Base-by-base conservation (phyloP, 2,888 invertebrate species). In the Ophioninae sp. region DNA sequence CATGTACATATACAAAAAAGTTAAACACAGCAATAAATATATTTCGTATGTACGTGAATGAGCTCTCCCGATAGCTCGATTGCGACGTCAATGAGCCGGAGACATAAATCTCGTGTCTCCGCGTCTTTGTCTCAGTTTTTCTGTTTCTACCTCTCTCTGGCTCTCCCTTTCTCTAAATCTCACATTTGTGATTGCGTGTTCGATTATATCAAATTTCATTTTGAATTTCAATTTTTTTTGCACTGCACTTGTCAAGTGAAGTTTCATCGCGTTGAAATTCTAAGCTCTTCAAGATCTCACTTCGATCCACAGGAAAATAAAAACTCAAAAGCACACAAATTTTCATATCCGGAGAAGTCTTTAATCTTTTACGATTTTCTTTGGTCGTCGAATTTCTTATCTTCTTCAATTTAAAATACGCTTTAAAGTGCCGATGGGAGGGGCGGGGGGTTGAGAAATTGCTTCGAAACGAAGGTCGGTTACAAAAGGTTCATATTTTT, bases 11-110 rank as follows among this genome's bases (percentile, higher is more conserved):
- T 73, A 13, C 37, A 50, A 20, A 20, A 69, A 23, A 69, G 23
- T 37, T 65, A 57, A 65, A 17, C 20, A 23, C 41, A 20, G 73
- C 76, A 78, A 81, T 81, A 81, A 84, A 79, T 81, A 75, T 70
- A 81, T 84, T 81, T 74, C 62, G 74, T 77, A 59, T 20, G 74
- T 64, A 76, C 56, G 61, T 56, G 80, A 77, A 74, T 77, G 74
- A 68, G 20, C 50, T 50, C 37, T 72, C 23, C 76, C 81, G 73
- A 82, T 73, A 37, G 41, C 68, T 73, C 73, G 73, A 83, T 80
- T 74, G 73, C 74, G 23, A 10, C 67, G 72, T 21, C 64, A 44
- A 69, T 50, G 17, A 50, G 0, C 13, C 50, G 50, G 17, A 13
- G 50, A 50, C 50, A 50, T 41, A 41, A 41, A 41, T 50, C 50